Conservation (phyloP, 2,797 vertebrate species). For the Aplochiton taeniatus region DNA sequence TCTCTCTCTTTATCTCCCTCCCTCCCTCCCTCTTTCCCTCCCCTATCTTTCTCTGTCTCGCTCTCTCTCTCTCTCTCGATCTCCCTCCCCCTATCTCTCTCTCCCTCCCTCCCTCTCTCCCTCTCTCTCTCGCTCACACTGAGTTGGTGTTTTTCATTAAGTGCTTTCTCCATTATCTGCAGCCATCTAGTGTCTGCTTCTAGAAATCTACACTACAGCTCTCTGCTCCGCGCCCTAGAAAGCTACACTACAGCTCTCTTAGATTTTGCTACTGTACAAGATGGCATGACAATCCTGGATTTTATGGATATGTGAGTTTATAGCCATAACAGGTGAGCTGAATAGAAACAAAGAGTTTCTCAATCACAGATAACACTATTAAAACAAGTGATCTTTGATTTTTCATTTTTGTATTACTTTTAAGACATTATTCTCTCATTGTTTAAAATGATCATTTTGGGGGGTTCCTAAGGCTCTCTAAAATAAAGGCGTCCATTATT, state of each 20-base stretch:
- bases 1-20: conserved; percentile 19
- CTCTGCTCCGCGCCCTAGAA: conserved; percentile 42
- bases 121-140: conserved; percentile 40
- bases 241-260: conserved; percentile 15
- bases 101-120: conserved; percentile 17
- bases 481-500: no score
- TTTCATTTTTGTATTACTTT: no score
- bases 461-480: no score
- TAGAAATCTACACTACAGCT: conserved; percentile 63
- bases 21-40: conserved; percentile 17
- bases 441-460: no score
- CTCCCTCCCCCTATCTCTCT: conserved; percentile 24
- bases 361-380: no score
- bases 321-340: no score
- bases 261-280: no score
- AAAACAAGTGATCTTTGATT: no score
- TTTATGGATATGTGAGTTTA: no score
- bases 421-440: no score
- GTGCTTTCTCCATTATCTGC: conserved; percentile 82
- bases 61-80: conserved; percentile 20
- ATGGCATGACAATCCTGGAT: background rate
- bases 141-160: conserved; percentile 69
- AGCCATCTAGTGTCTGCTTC: conserved; percentile 85
- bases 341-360: no score
- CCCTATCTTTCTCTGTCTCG: conserved; percentile 22